Conservation (phyloP, 2,797 vertebrate species). For the Sebastes elongatus region DNA sequence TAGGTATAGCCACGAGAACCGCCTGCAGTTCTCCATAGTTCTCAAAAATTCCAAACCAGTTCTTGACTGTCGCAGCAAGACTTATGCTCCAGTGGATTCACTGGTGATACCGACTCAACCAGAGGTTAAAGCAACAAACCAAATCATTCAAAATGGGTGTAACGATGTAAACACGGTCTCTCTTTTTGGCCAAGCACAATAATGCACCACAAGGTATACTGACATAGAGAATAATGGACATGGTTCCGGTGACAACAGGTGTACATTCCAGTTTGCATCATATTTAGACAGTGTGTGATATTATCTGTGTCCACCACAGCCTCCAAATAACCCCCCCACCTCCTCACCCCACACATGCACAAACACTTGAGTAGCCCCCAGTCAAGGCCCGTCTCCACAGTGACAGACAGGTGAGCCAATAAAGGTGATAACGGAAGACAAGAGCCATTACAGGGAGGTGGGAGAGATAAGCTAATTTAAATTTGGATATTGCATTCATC, state of each 20-base stretch:
- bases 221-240: background rate
- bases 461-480: constrained; percentile 70
- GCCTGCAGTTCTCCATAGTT: background rate
- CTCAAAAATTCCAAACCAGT: no score
- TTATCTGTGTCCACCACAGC: background rate
- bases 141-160: background rate
- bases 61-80: background rate
- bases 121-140: background rate
- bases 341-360: background rate
- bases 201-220: background rate
- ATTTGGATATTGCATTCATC: constrained; percentile 59
- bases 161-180: background rate
- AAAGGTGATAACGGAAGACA: constrained; percentile 64
- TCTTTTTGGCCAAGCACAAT: background rate
- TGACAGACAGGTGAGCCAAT: constrained; percentile 62
- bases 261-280: background rate
- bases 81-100: background rate
- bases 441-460: constrained; percentile 56
- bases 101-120: background rate
- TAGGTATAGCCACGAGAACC: no score
- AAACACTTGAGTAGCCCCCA: constrained; percentile 3
- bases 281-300: background rate
- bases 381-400: constrained; percentile 13
- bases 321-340: background rate
- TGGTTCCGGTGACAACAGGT: background rate